A percentile compares a stretch with the other conserved stretches of the same genome.
Evolutionary conservation across 2,797 vertebrate species (phyloP).

Genomic region (Manis javanica): DNA sequence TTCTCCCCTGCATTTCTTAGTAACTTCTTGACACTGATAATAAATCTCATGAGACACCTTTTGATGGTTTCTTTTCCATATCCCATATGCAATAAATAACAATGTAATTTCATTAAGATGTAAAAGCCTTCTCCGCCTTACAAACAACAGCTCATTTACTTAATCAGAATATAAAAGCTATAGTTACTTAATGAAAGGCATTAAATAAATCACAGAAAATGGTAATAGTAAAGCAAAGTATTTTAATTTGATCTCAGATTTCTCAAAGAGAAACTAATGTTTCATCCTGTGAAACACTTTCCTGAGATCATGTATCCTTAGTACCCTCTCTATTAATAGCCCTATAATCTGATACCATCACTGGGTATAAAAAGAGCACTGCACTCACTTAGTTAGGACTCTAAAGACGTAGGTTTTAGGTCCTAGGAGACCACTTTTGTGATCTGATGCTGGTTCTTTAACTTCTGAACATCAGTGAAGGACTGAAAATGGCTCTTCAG

Average conservation of each 20-base stretch:
- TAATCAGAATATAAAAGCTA: constrained; percentile 38
- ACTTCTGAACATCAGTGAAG: neutral
- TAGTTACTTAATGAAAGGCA: constrained; percentile 38
- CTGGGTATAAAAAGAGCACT: neutral
- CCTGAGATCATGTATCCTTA: neutral
- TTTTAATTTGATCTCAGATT: neutral
- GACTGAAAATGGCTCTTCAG: neutral
- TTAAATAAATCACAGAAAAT: constrained; percentile 29
- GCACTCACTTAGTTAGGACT: neutral
- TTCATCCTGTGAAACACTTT: neutral
- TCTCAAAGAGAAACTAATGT: neutral
- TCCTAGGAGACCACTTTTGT: neutral
- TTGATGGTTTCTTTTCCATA: constrained; percentile 32
- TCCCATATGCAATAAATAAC: constrained; percentile 3
- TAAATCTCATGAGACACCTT: neutral
- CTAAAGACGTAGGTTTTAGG: neutral
- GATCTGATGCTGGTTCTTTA: neutral
- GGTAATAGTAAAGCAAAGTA: neutral
- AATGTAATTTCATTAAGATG: constrained; percentile 26
- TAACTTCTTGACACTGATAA: neutral
- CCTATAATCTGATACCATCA: neutral
- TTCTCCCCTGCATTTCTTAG: constrained; percentile 10
- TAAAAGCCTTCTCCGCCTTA: neutral
- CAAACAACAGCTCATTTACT: constrained; percentile 24
- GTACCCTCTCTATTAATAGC: neutral